Evolutionary conservation across 2,888 invertebrate species (phyloP), one percentile per base, ranked within the genome.

Genomic region (Frankliniella fusca): DNA sequence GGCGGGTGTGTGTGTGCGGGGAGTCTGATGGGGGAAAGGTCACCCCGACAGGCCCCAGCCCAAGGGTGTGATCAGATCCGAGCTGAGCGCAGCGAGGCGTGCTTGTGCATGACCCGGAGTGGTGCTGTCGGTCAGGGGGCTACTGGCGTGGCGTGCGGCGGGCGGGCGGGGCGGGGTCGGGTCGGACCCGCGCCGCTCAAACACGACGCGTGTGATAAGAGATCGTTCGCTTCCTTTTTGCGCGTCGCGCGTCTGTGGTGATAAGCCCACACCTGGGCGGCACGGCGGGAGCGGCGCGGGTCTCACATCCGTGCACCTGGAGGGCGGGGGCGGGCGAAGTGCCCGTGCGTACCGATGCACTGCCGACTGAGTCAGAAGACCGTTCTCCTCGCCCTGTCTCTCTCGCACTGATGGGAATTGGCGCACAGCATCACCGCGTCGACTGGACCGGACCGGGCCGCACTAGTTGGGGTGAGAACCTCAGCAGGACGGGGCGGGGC

Each of bases 221-320:
- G 61, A 76, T 76, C 70, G 70, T n/a, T 23, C 70, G 70, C 70
- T 76, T 76, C 70, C 70, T 76, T 76, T 76, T 76, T 27, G 70
- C 70, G 70, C 27, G 70, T 76, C 70, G 70, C 70, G 70, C 23
- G 38, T 38, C 38, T 38, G 70, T 11, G 27, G 70, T 27, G 70
- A 76, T 76, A 76, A 76, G 70, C 23, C 11, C 70, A 76, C 70
- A 76, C 70, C 70, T 76, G 70, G 70, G 70, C 70, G 23, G n/a
- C 61, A 38, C 38, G 38, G 38, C 38, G 38, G 38, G 38, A 9
- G 54, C 54, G 54, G 70, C 70, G 70, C 23, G 23, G 38, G 70
- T n/a, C 70, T 12, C 70, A 76, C 70, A 76, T 76, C 70, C 70
- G 70, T 27, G 27, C 70, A 76, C 70, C 70, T 76, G 70, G 70